Percentiles rank a stretch among this genome's conserved stretches.
Evolutionary conservation across 2,888 invertebrate genomes (phyloP).

Genomic region (Mythimna vitellina): DNA sequence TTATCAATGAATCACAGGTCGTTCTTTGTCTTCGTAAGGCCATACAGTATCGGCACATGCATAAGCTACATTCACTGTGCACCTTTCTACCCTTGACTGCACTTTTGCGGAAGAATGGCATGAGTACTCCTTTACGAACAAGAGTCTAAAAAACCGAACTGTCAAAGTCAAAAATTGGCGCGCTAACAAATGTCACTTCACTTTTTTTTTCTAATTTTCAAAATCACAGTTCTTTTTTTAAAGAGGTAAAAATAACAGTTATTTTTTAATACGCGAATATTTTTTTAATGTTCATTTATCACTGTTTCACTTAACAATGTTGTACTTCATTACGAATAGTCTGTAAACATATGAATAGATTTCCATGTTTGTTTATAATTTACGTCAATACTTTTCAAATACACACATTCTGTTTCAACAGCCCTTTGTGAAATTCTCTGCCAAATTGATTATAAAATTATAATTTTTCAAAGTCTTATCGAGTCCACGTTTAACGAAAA

Average conservation of each 20-base stretch:
- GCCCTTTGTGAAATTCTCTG: not conserved
- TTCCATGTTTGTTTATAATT: constrained; percentile 78
- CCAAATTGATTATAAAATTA: constrained; percentile 18
- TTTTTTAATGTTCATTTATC: constrained; percentile 21
- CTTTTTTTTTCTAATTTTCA: constrained; percentile 20
- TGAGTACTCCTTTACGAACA: constrained; percentile 83
- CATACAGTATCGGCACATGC: constrained; percentile 83
- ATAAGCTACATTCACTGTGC: constrained; percentile 82
- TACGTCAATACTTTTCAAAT: constrained; percentile 42
- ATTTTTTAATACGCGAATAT: constrained; percentile 11
- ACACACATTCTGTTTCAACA: constrained; percentile 45
- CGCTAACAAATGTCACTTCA: constrained; percentile 36
- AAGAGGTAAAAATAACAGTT: constrained; percentile 25
- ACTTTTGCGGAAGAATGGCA: constrained; percentile 84
- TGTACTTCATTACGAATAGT: constrained; percentile 82
- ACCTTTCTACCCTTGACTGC: constrained; percentile 81
- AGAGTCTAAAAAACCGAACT: constrained; percentile 36
- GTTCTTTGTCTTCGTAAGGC: constrained; percentile 80
- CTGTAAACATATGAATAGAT: constrained; percentile 86
- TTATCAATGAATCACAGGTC: constrained; percentile 81
- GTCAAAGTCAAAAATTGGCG: constrained; percentile 56
- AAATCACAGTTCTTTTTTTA: constrained; percentile 26
- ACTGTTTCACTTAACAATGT: constrained; percentile 69
- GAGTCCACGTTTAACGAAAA: constrained; percentile 1
- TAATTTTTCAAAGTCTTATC: constrained; percentile 7